Evolutionary conservation across 2,113 vertebrate species (phyloP).

Genomic region (Neolamprologus falcicula): DNA sequence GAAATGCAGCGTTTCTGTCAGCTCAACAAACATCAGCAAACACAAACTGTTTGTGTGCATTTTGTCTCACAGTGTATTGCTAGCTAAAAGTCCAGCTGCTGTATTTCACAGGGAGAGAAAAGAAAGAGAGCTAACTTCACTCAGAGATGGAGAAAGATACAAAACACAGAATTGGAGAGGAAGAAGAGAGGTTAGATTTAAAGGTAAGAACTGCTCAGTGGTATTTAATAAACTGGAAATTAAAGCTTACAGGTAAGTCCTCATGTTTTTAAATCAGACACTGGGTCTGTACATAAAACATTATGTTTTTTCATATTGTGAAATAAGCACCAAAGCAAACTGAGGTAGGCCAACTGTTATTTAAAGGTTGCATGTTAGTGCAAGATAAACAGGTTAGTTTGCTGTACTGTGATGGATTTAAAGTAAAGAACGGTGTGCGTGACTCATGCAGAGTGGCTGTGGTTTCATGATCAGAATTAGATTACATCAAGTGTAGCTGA

Average conservation of each 20-base stretch:
- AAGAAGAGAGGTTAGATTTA: not conserved
- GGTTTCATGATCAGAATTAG: not conserved
- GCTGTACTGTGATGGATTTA: not conserved
- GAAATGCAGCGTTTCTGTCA: not conserved
- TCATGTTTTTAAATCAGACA: not conserved
- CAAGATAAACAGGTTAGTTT: not conserved
- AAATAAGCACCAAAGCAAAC: not conserved
- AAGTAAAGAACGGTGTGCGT: not conserved
- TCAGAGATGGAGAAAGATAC: not conserved
- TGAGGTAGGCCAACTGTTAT: not conserved
- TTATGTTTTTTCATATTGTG: not conserved
- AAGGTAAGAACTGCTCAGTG: not conserved
- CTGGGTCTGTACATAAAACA: not conserved
- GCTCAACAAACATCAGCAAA: not conserved
- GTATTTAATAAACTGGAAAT: not conserved
- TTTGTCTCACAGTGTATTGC: not conserved
- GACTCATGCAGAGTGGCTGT: not conserved
- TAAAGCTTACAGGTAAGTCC: not conserved
- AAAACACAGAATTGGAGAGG: not conserved
- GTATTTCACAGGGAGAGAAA: not conserved
- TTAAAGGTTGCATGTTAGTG: not conserved
- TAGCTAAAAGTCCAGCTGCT: not conserved
- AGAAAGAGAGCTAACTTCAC: not conserved
- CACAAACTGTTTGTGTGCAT: not conserved
- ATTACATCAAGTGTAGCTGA: not conserved